A percentile compares a stretch with the other conserved stretches of the same genome.
These are phyloP conservation scores for Apodemus speciosus DNA, from an alignment of 2,113 vertebrate species.

Conservation along the genomic window DNA sequence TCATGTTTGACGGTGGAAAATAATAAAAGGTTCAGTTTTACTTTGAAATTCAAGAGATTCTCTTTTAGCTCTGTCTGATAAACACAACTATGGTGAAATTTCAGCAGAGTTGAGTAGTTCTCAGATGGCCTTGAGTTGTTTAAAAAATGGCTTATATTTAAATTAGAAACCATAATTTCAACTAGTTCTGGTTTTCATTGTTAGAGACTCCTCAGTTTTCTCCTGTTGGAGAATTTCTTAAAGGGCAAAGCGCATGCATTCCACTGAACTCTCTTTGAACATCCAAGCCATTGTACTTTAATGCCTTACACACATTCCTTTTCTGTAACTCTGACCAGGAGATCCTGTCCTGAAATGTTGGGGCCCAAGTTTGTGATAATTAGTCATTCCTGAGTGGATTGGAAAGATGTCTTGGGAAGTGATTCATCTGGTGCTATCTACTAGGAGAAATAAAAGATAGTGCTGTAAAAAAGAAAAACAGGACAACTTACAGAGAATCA, in stretches of 20 bases:
- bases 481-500: neutral
- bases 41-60: neutral
- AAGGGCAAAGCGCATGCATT: neutral
- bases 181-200: neutral
- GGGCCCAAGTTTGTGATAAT: constrained; percentile 38
- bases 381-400: neutral
- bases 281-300: neutral
- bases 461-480: neutral
- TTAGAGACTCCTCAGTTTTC: neutral
- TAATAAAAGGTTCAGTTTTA: neutral
- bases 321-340: neutral
- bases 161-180: neutral
- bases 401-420: neutral
- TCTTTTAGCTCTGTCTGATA: neutral
- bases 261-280: neutral
- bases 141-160: neutral
- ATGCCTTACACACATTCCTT: too few relatives aligned
- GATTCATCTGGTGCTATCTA: neutral
- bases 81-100: neutral
- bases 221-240: neutral
- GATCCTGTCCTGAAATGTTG: neutral
- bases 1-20: neutral
- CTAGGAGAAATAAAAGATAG: neutral
- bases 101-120: neutral
- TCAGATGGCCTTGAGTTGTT: neutral